phyloP scores from a whole-genome alignment of 2,113 vertebrate genomes.

The Aptenodytes forsteri region DNA sequence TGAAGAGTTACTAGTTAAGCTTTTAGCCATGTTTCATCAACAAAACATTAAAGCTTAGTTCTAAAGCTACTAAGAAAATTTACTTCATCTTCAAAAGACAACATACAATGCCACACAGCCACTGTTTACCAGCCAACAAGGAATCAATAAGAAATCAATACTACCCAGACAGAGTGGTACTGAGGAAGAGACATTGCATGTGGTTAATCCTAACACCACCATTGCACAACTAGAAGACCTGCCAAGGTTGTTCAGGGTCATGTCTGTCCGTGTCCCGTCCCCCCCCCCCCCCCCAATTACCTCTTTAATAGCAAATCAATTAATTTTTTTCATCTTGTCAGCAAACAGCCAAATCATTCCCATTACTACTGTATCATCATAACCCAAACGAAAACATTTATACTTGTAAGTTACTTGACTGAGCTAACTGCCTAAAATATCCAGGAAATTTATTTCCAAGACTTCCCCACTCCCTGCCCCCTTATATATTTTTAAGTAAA shows the following conservation, averaged over 20 bases:
- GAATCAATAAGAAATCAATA: neutral
- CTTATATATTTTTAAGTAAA: neutral
- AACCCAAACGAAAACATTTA: neutral
- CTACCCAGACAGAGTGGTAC: neutral
- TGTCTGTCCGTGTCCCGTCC: no score
- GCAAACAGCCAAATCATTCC: neutral
- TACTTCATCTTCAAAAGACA: neutral
- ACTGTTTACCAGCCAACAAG: neutral
- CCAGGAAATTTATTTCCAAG: neutral
- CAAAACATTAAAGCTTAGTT: neutral
- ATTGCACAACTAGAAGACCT: accelerated
- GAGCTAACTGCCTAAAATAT: neutral
- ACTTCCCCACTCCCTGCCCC: accelerated
- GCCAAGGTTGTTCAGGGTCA: neutral
- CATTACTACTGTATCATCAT: neutral
- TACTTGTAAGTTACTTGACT: neutral
- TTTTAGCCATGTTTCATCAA: neutral
- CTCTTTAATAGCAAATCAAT: neutral
- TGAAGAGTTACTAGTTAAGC: neutral
- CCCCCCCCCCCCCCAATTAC: neutral
- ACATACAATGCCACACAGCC: neutral
- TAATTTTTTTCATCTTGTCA: neutral
- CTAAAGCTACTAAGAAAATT: neutral
- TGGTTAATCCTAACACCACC: neutral
- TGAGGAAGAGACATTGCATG: neutral